phyloP scores from a whole-genome alignment of 2,888 invertebrate species.

The Laothoe populi region DNA sequence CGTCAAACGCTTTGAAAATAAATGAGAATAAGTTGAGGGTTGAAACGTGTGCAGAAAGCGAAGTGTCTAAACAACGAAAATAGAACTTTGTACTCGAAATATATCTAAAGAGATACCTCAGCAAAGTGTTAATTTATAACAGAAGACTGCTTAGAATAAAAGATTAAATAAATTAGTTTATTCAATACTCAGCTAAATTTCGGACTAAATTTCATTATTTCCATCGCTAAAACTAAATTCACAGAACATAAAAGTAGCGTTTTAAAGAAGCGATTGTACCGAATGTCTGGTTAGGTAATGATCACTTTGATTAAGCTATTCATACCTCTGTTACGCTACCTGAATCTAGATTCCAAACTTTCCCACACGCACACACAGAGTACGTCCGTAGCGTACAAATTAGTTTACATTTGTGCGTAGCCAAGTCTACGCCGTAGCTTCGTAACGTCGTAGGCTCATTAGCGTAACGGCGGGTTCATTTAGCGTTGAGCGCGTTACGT shows the following conservation, averaged over 20 bases:
- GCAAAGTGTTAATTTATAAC: background rate
- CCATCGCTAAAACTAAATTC: background rate
- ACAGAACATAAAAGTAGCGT: background rate
- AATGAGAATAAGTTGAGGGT: slow-evolving; percentile 10
- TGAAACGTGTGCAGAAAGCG: slow-evolving; percentile 11
- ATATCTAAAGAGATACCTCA: background rate
- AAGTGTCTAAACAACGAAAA: slow-evolving; percentile 10
- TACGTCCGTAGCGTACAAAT: slow-evolving; percentile 9
- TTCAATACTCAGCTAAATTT: too few species aligned
- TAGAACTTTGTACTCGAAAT: background rate
- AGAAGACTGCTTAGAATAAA: background rate
- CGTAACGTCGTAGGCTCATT: slow-evolving; percentile 21
- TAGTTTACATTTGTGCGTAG: slow-evolving; percentile 12
- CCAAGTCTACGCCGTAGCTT: slow-evolving; percentile 7
- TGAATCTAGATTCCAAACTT: slow-evolving; percentile 16
- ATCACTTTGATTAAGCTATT: background rate
- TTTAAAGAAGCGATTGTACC: background rate
- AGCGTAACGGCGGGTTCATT: slow-evolving; percentile 23
- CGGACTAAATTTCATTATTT: too few species aligned
- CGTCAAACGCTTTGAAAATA: slow-evolving; percentile 15
- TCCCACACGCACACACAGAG: background rate
- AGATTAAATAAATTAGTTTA: background rate
- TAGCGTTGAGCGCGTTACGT: slow-evolving; percentile 20
- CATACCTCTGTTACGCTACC: slow-evolving; percentile 3
- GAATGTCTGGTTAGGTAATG: slow-evolving; percentile 7